Percentiles rank a stretch among this genome's conserved stretches.
Evolutionary conservation across 2,113 vertebrate genomes (phyloP).

Genomic region (Macrotus californicus): DNA sequence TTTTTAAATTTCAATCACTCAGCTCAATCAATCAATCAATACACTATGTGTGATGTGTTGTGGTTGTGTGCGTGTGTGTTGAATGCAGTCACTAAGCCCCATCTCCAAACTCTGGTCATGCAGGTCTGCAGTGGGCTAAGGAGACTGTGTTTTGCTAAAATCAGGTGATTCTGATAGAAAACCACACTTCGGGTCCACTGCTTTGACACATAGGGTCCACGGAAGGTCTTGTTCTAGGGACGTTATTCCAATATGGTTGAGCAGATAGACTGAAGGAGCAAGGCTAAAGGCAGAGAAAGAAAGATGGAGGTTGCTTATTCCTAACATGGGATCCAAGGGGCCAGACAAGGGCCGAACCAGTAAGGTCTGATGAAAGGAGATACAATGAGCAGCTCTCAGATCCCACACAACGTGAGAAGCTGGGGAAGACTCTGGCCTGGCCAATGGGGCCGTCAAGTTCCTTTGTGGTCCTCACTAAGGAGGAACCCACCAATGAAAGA

Average conservation of each 20-base stretch:
- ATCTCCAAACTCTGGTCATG: not conserved
- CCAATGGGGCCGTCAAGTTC: fast-evolving
- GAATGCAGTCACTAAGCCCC: not conserved
- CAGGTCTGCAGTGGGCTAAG: fast-evolving
- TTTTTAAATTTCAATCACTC: not conserved
- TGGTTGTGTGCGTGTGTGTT: not conserved
- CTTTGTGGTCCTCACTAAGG: fast-evolving
- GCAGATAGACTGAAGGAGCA: not conserved
- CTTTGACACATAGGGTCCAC: fast-evolving
- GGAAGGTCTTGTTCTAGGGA: not conserved
- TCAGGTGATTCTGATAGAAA: not conserved
- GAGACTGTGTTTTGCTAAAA: not conserved
- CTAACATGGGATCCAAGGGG: not conserved
- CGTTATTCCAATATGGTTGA: not conserved
- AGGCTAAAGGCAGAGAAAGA: not conserved
- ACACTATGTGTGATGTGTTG: not conserved
- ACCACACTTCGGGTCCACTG: fast-evolving
- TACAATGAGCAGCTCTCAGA: fast-evolving
- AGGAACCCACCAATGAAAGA: not conserved
- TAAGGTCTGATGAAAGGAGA: fast-evolving
- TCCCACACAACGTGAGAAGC: fast-evolving
- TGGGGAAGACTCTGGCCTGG: too few relatives aligned
- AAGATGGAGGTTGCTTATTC: not conserved
- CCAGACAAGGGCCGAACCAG: not conserved
- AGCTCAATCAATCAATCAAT: fast-evolving